Percentiles rank a stretch among this genome's conserved stretches.
These are phyloP conservation scores for Lithosia quadra DNA, from an alignment of 2,888 invertebrate genomes.

Conservation along the genomic window DNA sequence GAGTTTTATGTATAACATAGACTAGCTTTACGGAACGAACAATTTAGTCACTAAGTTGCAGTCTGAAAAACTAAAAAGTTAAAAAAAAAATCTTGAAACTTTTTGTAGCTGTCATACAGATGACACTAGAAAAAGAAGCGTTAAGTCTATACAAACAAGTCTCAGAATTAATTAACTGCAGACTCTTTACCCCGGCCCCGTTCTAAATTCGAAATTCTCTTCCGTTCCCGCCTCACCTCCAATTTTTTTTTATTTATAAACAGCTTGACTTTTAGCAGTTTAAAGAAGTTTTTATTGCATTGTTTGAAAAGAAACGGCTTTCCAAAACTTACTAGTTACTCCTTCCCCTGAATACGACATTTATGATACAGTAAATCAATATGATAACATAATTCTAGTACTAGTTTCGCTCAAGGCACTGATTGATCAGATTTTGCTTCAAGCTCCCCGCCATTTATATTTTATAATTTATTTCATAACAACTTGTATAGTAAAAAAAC, in stretches of 20 bases:
- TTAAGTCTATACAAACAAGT: too few relatives aligned
- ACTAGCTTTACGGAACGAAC: neutral
- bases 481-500: constrained; percentile 43
- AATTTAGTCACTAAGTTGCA: neutral
- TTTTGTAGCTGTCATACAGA: too few relatives aligned
- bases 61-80: too few relatives aligned
- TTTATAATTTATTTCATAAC: constrained; percentile 44
- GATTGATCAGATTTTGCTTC: constrained; percentile 55
- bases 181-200: too few relatives aligned
- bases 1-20: neutral
- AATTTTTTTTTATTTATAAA: too few relatives aligned
- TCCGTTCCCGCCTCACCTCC: too few relatives aligned
- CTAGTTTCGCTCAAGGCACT: constrained; percentile 46
- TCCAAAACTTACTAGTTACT: constrained; percentile 63
- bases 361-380: constrained; percentile 46
- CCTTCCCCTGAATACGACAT: constrained; percentile 50
- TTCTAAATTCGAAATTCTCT: too few relatives aligned
- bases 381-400: constrained; percentile 47
- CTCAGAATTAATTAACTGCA: too few relatives aligned
- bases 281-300: neutral
- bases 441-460: constrained; percentile 48
- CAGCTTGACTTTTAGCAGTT: too few relatives aligned
- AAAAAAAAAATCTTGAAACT: too few relatives aligned
- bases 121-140: too few relatives aligned
- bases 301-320: constrained; percentile 55